A percentile compares a stretch with the other conserved stretches of the same genome.
phyloP scores from a whole-genome alignment of 1,140 invertebrate genomes.

The Myzus persicae region DNA sequence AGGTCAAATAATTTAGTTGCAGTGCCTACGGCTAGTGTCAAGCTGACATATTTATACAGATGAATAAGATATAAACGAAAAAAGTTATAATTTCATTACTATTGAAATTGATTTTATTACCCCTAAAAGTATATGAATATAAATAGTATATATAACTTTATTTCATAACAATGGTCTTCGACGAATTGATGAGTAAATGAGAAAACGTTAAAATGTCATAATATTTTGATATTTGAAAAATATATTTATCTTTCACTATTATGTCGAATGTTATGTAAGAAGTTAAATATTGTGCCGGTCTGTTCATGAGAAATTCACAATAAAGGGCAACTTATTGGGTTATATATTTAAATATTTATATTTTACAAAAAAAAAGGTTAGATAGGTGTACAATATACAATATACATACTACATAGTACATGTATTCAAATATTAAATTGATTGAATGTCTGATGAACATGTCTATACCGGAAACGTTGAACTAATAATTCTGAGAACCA shows the following conservation, averaged over 20 bases:
- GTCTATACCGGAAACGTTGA: neutral
- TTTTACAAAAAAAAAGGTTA: neutral
- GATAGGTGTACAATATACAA: too few species aligned
- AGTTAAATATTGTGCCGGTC: neutral
- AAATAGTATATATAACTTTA: neutral
- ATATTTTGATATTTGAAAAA: neutral
- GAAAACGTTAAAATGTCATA: neutral
- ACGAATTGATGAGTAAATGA: neutral
- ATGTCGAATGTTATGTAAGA: too few species aligned
- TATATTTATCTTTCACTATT: neutral
- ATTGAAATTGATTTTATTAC: neutral
- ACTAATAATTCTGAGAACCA: neutral
- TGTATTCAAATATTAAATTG: neutral
- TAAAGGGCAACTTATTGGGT: neutral
- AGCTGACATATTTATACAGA: neutral
- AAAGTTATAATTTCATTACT: neutral
- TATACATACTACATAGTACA: too few species aligned
- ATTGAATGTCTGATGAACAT: neutral
- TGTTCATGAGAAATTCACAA: neutral
- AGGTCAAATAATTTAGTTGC: neutral
- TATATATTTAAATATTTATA: neutral
- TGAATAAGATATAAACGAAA: neutral
- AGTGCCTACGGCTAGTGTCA: neutral
- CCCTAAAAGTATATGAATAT: neutral
- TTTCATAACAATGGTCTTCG: neutral